These are phyloP conservation scores for Dryoscopus gambensis DNA, from an alignment of 2,113 vertebrate species.

Conservation along the genomic window DNA sequence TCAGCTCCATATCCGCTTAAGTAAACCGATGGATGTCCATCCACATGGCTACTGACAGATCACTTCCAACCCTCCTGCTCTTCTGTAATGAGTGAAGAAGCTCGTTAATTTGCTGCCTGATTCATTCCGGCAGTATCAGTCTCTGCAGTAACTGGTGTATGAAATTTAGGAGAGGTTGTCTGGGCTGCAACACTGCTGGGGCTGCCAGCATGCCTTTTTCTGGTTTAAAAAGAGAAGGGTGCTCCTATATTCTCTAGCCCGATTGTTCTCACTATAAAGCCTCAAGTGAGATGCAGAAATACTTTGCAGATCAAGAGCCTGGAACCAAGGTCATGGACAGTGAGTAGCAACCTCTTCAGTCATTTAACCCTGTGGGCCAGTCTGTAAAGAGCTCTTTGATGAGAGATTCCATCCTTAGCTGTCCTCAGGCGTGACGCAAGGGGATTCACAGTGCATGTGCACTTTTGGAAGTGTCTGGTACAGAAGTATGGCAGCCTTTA, in stretches of 20 bases:
- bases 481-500: background rate
- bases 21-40: background rate
- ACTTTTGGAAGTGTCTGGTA: background rate
- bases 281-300: background rate
- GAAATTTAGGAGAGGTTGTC: background rate
- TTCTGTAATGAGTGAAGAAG: background rate
- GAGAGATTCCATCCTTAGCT: background rate
- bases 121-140: background rate
- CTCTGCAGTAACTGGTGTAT: background rate
- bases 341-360: background rate
- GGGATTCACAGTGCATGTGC: background rate
- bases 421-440: accelerated
- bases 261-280: background rate
- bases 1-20: background rate
- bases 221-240: background rate
- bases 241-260: background rate
- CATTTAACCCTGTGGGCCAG: background rate
- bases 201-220: background rate
- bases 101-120: background rate
- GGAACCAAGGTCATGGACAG: background rate
- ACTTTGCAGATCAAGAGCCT: background rate
- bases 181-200: background rate
- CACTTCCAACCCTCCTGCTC: background rate
- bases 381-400: background rate
- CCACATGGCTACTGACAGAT: background rate